Base-by-base conservation (phyloP, 2,888 invertebrate genomes). In the Cheilosia grossa region DNA sequence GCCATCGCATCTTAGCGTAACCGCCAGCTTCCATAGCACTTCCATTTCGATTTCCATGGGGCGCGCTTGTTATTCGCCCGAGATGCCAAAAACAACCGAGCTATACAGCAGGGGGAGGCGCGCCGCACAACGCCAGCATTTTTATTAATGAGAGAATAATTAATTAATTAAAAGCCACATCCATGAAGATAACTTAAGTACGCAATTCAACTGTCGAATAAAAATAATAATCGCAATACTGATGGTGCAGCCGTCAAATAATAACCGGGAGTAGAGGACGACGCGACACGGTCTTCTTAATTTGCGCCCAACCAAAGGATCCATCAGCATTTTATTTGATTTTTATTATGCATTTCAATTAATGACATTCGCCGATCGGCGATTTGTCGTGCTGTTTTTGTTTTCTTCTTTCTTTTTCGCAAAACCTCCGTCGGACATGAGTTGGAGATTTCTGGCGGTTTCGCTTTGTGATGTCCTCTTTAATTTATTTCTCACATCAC, bases 111-210 rank as follows among this genome's bases (percentile, higher is more conserved):
- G 51, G n/a, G 37, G 17, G 42, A 44, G 58, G 21, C 27, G 59
- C 64, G 37, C 4, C 15, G 7, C 54, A 47, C 73, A 54, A 54
- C 64, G 72, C 75, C 81, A 81, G 83, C 83, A 80, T 61, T 79
- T 61, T 85, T 85, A 85, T 85, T 85, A 85, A 85, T 85, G 85
- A 81, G 85, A 66, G 81, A 85, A 85, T 85, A 85, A 85, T 85
- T 85, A 85, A 85, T 85, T 85, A 85, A 85, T 85, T 85, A 85
- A 85, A 85, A 85, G 75, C 81, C 85, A 85, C 85, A 85, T 85
- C 81, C 85, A 85, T 85, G 81, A 85, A 85, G 85, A 85, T 85
- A 85, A 85, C 85, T 85, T 81, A 81, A 85, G 81, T 85, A 85
- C 85, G 85, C 85, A 77, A 81, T 85, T 81, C 85, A 77, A 85